These are phyloP conservation scores for Neodiprion virginianus DNA, from an alignment of 1,140 invertebrate genomes.

Conservation along the genomic window DNA sequence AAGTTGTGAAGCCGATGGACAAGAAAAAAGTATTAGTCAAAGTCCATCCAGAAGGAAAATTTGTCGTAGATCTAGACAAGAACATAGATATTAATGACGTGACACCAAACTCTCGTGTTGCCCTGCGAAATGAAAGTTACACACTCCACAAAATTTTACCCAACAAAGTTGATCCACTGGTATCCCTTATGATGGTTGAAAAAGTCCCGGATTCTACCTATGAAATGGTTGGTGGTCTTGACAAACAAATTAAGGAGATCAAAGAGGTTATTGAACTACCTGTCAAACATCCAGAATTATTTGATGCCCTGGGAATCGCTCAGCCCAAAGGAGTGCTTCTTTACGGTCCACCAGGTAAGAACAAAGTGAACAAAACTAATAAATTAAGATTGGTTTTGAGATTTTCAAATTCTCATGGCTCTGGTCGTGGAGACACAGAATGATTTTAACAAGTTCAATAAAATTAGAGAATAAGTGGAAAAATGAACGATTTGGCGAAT, in stretches of 20 bases:
- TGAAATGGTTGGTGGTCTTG: constrained; percentile 99
- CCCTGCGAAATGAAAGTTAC: constrained; percentile 98
- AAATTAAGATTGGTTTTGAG: background rate
- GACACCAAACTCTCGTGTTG: constrained; percentile 97
- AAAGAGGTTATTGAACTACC: constrained; percentile 99
- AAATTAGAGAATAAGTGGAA: too few species aligned
- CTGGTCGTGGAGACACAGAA: too few species aligned
- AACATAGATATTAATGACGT: constrained; percentile 99
- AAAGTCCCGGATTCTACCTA: constrained; percentile 99
- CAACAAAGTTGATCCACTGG: constrained; percentile 99
- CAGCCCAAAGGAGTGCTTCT: constrained; percentile 98
- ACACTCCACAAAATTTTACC: constrained; percentile 98
- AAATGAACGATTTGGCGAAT: too few species aligned
- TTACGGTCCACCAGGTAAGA: constrained; percentile 96
- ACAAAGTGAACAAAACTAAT: constrained; percentile 59
- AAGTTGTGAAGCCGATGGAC: constrained; percentile 99
- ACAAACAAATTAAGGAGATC: constrained; percentile 99
- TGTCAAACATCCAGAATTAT: constrained; percentile 99
- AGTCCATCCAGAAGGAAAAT: constrained; percentile 99
- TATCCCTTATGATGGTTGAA: constrained; percentile 99
- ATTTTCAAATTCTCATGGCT: too few species aligned
- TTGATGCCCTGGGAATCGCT: constrained; percentile 98
- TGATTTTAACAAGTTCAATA: too few species aligned
- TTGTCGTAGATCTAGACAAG: constrained; percentile 99
- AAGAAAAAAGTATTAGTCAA: constrained; percentile 99